Evolutionary conservation across 2,113 vertebrate genomes (phyloP).

Genomic region (Mugil cephalus): DNA sequence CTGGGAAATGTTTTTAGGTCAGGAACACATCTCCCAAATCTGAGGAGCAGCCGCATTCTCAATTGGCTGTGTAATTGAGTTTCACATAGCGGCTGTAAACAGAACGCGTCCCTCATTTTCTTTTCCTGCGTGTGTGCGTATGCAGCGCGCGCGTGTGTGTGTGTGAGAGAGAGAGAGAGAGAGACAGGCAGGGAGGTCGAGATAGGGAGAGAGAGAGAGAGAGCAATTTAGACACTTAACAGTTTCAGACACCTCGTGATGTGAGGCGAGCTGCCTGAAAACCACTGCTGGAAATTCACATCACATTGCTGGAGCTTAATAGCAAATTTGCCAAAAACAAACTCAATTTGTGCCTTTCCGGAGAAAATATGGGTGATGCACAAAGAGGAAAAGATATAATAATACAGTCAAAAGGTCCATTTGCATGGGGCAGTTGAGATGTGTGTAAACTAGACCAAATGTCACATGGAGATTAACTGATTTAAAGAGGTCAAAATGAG

Average conservation of each 20-base stretch:
- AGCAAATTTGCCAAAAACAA: conserved; percentile 62
- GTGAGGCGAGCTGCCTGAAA: conserved; percentile 43
- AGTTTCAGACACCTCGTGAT: conserved; percentile 59
- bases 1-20: conserved; percentile 53
- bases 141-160: neutral
- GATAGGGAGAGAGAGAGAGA: neutral
- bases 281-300: conserved; percentile 53
- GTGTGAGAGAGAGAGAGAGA: neutral
- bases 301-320: conserved; percentile 42
- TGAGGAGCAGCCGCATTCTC: conserved; percentile 57
- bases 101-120: conserved; percentile 39
- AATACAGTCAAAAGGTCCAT: neutral
- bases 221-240: conserved; percentile 32
- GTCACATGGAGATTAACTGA: neutral
- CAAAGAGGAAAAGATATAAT: neutral
- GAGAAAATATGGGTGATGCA: conserved; percentile 10
- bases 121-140: neutral
- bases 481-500: conserved; percentile 1
- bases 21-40: conserved; percentile 61
- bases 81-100: conserved; percentile 65
- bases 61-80: conserved; percentile 79
- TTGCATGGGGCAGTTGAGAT: neutral
- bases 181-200: no score
- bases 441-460: neutral
- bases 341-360: conserved; percentile 32